Evolutionary conservation across 2,113 vertebrate species (phyloP).

Genomic region (Clarias macrocephalus): DNA sequence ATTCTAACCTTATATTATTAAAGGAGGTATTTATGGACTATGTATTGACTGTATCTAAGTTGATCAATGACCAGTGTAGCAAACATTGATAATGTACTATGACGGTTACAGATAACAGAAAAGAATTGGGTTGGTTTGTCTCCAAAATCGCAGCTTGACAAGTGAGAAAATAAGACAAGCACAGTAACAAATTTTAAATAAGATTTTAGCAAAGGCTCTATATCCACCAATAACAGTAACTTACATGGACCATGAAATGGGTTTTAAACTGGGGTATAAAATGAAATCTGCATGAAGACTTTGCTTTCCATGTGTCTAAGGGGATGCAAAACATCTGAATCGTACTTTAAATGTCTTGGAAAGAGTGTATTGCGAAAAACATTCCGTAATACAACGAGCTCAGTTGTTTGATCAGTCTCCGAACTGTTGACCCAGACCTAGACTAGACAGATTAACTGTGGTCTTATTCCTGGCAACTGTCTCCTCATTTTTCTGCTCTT

Average conservation of each 20-base stretch:
- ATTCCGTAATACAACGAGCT: background rate
- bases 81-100: background rate
- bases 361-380: background rate
- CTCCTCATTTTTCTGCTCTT: slow-evolving; percentile 26
- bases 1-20: background rate
- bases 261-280: background rate
- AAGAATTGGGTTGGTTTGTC: background rate
- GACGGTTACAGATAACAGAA: background rate
- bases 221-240: background rate
- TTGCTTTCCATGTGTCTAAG: background rate
- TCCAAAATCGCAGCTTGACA: background rate
- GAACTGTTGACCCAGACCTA: slow-evolving; percentile 40
- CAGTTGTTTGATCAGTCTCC: slow-evolving; percentile 47
- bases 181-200: background rate
- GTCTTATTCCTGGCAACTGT: slow-evolving; percentile 20
- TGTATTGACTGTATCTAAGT: background rate
- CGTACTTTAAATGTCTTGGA: background rate
- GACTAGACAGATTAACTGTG: slow-evolving; percentile 49
- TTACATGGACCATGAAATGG: background rate
- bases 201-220: background rate
- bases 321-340: background rate
- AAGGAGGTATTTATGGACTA: background rate
- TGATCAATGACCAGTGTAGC: background rate
- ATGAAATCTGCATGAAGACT: background rate
- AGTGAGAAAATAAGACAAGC: background rate